Percentiles rank a stretch among this genome's conserved stretches.
Evolutionary conservation across 1,140 invertebrate species (phyloP).

Genomic region (Scaptomyza graminum): DNA sequence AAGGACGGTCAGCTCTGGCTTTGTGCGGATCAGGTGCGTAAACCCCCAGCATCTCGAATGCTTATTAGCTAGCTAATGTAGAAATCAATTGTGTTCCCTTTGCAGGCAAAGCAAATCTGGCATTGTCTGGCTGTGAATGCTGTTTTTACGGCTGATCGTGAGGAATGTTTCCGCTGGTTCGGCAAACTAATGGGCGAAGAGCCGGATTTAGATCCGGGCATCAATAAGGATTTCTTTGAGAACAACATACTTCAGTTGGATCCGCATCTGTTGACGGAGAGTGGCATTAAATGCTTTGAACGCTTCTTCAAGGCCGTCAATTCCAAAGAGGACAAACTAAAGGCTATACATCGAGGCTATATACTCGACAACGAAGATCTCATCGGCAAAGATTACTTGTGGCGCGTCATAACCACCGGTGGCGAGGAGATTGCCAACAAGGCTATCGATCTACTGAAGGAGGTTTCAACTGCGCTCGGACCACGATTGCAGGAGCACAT

Average conservation of each 20-base stretch:
- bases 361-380: conserved; percentile 94
- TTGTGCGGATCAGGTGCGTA: conserved; percentile 92
- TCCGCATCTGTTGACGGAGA: conserved; percentile 95
- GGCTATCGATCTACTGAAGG: conserved; percentile 95
- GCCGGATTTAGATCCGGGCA: conserved; percentile 97
- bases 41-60: not conserved
- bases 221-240: conserved; percentile 98
- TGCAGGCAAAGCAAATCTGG: conserved; percentile 96
- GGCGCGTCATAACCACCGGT: conserved; percentile 95
- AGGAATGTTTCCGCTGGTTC: conserved; percentile 99
- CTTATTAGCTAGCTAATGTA: conserved; percentile 5
- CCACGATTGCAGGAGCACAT: conserved; percentile 88
- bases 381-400: conserved; percentile 98
- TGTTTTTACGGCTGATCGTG: conserved; percentile 95
- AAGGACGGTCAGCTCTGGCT: conserved; percentile 98
- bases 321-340: conserved; percentile 96
- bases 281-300: conserved; percentile 94
- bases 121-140: conserved; percentile 96
- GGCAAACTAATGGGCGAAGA: conserved; percentile 99
- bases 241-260: conserved; percentile 97
- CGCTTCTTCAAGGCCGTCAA: conserved; percentile 99
- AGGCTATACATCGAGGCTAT: conserved; percentile 92
- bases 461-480: conserved; percentile 97
- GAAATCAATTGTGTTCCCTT: not conserved
- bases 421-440: conserved; percentile 95